These are phyloP conservation scores for Elaeidobius kamerunicus DNA, from an alignment of 2,888 invertebrate species.

Conservation along the genomic window DNA sequence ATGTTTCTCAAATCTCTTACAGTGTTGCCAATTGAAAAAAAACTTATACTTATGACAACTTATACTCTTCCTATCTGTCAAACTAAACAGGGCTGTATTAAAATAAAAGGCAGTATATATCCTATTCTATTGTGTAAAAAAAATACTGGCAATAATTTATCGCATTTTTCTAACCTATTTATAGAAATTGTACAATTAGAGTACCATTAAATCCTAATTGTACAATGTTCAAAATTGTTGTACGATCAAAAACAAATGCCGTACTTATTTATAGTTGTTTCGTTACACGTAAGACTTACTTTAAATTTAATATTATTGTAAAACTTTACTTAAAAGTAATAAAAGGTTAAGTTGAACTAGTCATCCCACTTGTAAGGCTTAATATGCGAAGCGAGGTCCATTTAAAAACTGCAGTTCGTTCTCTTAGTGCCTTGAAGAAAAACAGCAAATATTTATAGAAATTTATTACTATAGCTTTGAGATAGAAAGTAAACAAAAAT, in stretches of 20 bases:
- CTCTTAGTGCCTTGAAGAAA: conserved; percentile 32
- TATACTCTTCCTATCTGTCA: no score
- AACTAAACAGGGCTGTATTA: no score
- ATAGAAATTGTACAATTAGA: no score
- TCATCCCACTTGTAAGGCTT: conserved; percentile 19
- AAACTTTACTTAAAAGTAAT: conserved; percentile 21
- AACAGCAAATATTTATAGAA: conserved; percentile 33
- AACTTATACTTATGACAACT: no score
- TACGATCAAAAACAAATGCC: conserved; percentile 2
- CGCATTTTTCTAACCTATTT: conserved; percentile 1
- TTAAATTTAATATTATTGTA: conserved; percentile 3
- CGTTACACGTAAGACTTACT: conserved; percentile 9
- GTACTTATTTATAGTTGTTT: conserved; percentile 18
- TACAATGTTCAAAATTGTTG: background rate
- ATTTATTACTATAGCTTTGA: conserved; percentile 16
- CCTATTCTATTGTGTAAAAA: conserved; percentile 1
- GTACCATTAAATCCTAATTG: no score
- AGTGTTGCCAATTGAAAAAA: no score
- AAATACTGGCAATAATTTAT: conserved; percentile 4
- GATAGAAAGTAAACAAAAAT: conserved; percentile 1
- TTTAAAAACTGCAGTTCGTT: conserved; percentile 26
- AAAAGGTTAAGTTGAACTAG: conserved; percentile 26
- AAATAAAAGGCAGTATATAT: background rate
- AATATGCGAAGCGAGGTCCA: conserved; percentile 30
- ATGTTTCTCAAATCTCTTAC: no score